These are phyloP conservation scores for Pionites leucogaster DNA, from an alignment of 2,113 vertebrate genomes.

Conservation along the genomic window DNA sequence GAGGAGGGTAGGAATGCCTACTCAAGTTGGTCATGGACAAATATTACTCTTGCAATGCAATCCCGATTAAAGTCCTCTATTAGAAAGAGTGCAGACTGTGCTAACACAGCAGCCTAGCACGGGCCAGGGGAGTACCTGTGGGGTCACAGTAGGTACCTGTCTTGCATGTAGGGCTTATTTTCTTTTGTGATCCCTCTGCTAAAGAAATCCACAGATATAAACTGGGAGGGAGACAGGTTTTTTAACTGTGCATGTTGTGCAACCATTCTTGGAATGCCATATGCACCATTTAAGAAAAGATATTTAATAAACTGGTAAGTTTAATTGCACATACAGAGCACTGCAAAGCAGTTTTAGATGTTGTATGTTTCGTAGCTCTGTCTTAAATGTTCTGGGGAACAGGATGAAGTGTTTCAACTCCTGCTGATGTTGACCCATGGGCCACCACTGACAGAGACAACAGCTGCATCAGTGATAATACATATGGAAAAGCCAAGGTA, in stretches of 20 bases:
- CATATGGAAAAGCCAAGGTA: not conserved
- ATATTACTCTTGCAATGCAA: not conserved
- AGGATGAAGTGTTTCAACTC: not conserved
- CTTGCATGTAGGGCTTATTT: not conserved
- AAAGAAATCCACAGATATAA: not conserved
- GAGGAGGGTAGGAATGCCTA: not conserved
- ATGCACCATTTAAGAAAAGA: not conserved
- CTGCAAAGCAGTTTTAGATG: not conserved
- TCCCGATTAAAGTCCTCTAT: not conserved
- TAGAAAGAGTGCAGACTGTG: not conserved
- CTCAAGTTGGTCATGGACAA: not conserved
- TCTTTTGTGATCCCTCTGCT: not conserved
- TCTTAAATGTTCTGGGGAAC: not conserved
- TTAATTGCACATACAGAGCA: not conserved
- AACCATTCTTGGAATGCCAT: not conserved
- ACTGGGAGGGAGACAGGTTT: not conserved
- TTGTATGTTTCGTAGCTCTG: not conserved
- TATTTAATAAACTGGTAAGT: not conserved
- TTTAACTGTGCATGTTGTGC: not conserved
- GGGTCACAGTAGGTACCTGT: fast-evolving
- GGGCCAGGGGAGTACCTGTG: not conserved
- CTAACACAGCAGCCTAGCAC: not conserved
- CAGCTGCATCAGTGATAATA: not conserved
- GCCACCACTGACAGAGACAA: not conserved
- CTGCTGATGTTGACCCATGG: not conserved